Evolutionary conservation across 2,797 vertebrate species (phyloP), one percentile per base, ranked within the genome.

Genomic region (Anguilla megastoma): DNA sequence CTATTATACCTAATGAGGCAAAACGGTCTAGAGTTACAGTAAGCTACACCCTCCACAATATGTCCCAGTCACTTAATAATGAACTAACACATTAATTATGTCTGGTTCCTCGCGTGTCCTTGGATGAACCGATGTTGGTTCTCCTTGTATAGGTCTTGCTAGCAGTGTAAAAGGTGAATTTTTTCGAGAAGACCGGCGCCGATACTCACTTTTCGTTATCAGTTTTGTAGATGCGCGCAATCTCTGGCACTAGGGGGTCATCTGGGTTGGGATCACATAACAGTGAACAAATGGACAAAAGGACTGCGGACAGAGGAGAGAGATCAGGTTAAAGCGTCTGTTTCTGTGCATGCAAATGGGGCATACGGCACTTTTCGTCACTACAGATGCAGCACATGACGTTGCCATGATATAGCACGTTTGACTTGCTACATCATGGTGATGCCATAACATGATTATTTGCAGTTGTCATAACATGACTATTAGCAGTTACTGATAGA

Each of bases 181-280:
- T 45, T 45, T 45, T 3, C 41, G 41, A 58, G 33, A 30, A 0
- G 3, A 89, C 41, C 41, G 41, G 41, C 41, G 41, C 41, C 41
- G 41, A 45, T 45, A 97, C 98, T 97, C 96, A 99, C 98, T 98
- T 99, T 94, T 97, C 97, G 91, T 97, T 98, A 96, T 99, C 98
- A 97, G 98, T 99, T 97, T 99, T 99, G 97, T 99, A 99, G 97
- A 99, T 99, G 95, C 98, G 98, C 93, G 98, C 98, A 95, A 99
- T 99, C 97, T 99, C 98, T 97, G 98, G 98, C 96, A 99, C 98
- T 97, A 99, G 92, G 87, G 98, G 98, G 95, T 99, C 98, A 93
- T 99, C 98, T 90, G 98, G 98, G 95, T 99, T 99, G 91, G 98
- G 98, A 94, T 99, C 98, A 97, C 98, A 98, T 97, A 99, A 96